Conservation (phyloP, 2,113 vertebrate species). For the Pitta sordida region DNA sequence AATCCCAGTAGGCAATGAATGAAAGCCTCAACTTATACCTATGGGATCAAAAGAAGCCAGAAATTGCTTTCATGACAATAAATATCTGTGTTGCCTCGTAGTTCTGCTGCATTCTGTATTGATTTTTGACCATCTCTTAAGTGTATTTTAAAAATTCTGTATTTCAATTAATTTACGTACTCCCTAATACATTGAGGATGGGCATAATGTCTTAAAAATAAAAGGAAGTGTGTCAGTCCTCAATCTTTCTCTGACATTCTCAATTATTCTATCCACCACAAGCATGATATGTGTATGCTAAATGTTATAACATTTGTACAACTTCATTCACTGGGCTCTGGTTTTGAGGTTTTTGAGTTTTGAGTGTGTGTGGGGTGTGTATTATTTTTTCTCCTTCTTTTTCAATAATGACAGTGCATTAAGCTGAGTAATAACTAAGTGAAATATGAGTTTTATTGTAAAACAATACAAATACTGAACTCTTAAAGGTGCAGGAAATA, state of each 20-base stretch:
- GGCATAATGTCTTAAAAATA: background rate
- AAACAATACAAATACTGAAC: background rate
- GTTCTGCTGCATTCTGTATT: background rate
- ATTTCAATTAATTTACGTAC: background rate
- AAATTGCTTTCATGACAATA: slow-evolving; percentile 18
- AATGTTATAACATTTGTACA: background rate
- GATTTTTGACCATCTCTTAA: background rate
- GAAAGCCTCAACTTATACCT: background rate
- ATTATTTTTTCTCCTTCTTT: background rate
- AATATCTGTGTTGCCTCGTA: background rate
- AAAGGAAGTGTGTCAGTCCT: background rate
- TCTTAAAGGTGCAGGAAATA: background rate
- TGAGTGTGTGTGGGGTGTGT: background rate
- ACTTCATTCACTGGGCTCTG: background rate
- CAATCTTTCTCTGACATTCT: background rate
- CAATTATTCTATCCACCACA: background rate
- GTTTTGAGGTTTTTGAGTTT: background rate
- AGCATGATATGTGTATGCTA: background rate
- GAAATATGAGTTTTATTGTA: background rate
- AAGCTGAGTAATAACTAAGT: background rate
- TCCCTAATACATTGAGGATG: background rate
- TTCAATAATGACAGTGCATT: background rate
- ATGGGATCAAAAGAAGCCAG: background rate
- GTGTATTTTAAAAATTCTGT: background rate
- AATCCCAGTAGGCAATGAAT: slow-evolving; percentile 5